Evolutionary conservation across 1,140 invertebrate species (phyloP).

Genomic region (Hirudo medicinalis): DNA sequence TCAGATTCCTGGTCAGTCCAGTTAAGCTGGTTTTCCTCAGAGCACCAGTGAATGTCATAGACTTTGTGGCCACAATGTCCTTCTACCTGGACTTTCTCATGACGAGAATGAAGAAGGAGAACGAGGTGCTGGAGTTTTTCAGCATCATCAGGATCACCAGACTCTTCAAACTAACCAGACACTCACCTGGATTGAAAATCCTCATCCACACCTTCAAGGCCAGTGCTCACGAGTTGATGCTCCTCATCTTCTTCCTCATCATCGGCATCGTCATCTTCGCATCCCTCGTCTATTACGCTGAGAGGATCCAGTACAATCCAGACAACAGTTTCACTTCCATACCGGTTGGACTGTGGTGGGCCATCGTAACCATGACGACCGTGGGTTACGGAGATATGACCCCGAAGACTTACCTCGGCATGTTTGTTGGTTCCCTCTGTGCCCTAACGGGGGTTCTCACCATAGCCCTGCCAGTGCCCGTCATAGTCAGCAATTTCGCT

Average conservation of each 20-base stretch:
- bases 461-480: constrained; percentile 79
- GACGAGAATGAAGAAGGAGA: constrained; percentile 58
- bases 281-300: constrained; percentile 95
- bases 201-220: constrained; percentile 93
- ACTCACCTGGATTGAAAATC: constrained; percentile 72
- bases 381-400: constrained; percentile 73
- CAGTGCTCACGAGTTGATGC: constrained; percentile 87
- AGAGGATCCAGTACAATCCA: constrained; percentile 86
- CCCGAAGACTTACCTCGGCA: constrained; percentile 70
- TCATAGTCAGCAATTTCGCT: constrained; percentile 84
- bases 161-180: constrained; percentile 82
- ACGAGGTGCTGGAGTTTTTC: constrained; percentile 95
- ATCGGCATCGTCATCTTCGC: constrained; percentile 97
- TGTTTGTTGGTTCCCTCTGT: constrained; percentile 60
- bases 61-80: constrained; percentile 81
- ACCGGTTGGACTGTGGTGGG: constrained; percentile 48
- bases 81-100: constrained; percentile 86
- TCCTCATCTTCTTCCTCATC: constrained; percentile 50
- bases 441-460: constrained; percentile 76
- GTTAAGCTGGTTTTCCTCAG: constrained; percentile 38
- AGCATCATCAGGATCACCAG: constrained; percentile 94
- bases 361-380: constrained; percentile 47
- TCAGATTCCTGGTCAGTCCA: constrained; percentile 73
- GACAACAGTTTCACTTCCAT: constrained; percentile 97
- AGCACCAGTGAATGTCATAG: constrained; percentile 60